These are phyloP conservation scores for Macrotrachela quadricornifera DNA, from an alignment of 1,140 invertebrate genomes.

Conservation along the genomic window DNA sequence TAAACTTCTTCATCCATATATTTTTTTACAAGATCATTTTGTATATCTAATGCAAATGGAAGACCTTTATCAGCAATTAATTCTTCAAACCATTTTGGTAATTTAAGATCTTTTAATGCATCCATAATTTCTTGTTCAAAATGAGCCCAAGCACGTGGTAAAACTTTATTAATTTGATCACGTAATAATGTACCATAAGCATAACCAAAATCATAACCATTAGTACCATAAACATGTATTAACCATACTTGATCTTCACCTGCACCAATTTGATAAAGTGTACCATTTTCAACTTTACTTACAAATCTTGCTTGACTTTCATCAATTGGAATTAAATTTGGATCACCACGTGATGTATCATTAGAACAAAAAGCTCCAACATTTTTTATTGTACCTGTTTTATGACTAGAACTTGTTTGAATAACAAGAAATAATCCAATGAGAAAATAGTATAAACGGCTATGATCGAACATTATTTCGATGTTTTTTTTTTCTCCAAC, in stretches of 20 bases:
- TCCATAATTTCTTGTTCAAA: slow-evolving; percentile 16
- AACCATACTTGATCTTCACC: slow-evolving; percentile 15
- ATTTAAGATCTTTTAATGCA: slow-evolving; percentile 10
- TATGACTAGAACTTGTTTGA: too few species aligned
- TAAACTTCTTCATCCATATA: slow-evolving; percentile 14
- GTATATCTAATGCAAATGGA: slow-evolving; percentile 14
- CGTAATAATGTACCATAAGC: slow-evolving; percentile 15
- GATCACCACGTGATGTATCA: not conserved
- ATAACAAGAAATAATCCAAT: too few species aligned
- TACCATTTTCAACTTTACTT: slow-evolving; percentile 14
- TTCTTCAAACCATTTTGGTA: slow-evolving; percentile 12
- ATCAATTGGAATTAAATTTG: slow-evolving; percentile 15
- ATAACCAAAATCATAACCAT: slow-evolving; percentile 17
- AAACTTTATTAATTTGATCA: slow-evolving; percentile 11
- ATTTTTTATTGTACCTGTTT: too few species aligned
- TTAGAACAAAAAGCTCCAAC: too few species aligned
- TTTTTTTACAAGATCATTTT: slow-evolving; percentile 12
- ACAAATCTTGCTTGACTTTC: slow-evolving; percentile 11
- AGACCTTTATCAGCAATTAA: too few species aligned
- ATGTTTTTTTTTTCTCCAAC: too few species aligned
- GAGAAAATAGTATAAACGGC: too few species aligned
- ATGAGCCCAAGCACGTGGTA: slow-evolving; percentile 15
- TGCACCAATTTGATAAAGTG: slow-evolving; percentile 13
- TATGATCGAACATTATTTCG: too few species aligned
- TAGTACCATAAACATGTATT: slow-evolving; percentile 17